These are phyloP conservation scores for Scomber scombrus DNA, from an alignment of 2,113 vertebrate genomes.

Conservation along the genomic window DNA sequence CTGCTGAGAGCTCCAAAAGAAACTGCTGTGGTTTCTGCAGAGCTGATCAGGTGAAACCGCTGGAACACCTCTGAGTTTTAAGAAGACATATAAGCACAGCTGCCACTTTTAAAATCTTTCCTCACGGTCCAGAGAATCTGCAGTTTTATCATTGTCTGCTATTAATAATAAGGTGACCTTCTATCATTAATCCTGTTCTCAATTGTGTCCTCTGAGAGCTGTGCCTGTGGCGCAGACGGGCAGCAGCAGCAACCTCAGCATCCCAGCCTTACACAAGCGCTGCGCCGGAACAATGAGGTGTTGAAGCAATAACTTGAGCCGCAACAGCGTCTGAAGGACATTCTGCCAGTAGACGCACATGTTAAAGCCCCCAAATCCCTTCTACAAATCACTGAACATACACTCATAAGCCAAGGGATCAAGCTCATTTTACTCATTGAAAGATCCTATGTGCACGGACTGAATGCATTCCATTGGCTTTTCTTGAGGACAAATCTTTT, in stretches of 20 bases:
- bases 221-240: conserved; percentile 31
- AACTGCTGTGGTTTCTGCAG: conserved; percentile 67
- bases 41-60: conserved; percentile 70
- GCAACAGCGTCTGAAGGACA: conserved; percentile 70
- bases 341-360: conserved; percentile 71
- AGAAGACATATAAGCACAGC: conserved; percentile 64
- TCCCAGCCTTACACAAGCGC: conserved; percentile 27
- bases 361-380: conserved; percentile 81
- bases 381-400: conserved; percentile 84
- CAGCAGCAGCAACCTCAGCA: conserved; percentile 57
- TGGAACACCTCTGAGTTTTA: conserved; percentile 63
- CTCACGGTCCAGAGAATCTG: conserved; percentile 32
- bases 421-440: conserved; percentile 79
- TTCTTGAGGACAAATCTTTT: conserved; percentile 61
- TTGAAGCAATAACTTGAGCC: conserved; percentile 58
- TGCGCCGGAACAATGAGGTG: conserved; percentile 63
- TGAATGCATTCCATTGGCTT: conserved; percentile 78
- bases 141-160: conserved; percentile 64
- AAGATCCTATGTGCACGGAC: conserved; percentile 66
- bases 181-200: conserved; percentile 62
- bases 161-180: conserved; percentile 69
- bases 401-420: conserved; percentile 80
- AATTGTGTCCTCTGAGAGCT: conserved; percentile 40
- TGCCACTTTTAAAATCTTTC: conserved; percentile 53
- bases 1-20: conserved; percentile 57